Conservation (phyloP, 2,888 invertebrate genomes). For the Neoascia interrupta region DNA sequence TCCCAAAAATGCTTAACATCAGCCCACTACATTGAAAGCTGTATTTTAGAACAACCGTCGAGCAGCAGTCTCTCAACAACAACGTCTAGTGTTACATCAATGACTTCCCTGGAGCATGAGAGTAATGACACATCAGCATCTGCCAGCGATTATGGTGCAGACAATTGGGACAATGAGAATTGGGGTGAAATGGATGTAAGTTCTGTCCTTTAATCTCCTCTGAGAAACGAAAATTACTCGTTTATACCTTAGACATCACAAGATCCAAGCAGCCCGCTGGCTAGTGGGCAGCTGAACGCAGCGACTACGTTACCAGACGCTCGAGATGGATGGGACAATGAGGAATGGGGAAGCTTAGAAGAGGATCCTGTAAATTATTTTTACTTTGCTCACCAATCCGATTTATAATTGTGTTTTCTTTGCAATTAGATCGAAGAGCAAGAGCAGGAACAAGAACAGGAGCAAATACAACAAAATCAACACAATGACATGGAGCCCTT, state of each 20-base stretch:
- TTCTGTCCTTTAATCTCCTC: slow-evolving; percentile 55
- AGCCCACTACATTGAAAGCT: slow-evolving; percentile 10
- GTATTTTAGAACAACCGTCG: slow-evolving; percentile 87
- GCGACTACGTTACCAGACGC: slow-evolving; percentile 82
- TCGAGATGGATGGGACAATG: slow-evolving; percentile 90
- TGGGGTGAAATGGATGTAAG: slow-evolving; percentile 95
- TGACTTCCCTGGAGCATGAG: slow-evolving; percentile 92
- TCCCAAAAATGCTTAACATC: too few relatives aligned
- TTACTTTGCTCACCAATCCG: background rate
- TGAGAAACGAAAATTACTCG: slow-evolving; percentile 1
- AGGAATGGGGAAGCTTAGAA: slow-evolving; percentile 92
- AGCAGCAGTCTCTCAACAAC: slow-evolving; percentile 94
- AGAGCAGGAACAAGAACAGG: slow-evolving; percentile 76
- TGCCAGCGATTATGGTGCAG: slow-evolving; percentile 91
- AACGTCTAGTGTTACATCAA: slow-evolving; percentile 92
- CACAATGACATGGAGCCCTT: slow-evolving; percentile 76
- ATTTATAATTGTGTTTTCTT: background rate
- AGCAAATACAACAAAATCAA: slow-evolving; percentile 73
- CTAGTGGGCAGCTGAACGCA: slow-evolving; percentile 80
- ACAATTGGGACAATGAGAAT: slow-evolving; percentile 92
- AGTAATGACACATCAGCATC: slow-evolving; percentile 88
- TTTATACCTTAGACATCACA: slow-evolving; percentile 79
- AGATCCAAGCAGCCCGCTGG: slow-evolving; percentile 79
- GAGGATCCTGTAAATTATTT: slow-evolving; percentile 85
- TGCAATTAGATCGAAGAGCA: slow-evolving; percentile 77